A percentile compares a stretch with the other conserved stretches of the same genome.
Conservation (phyloP, 2,888 invertebrate species). For the Cylindroiulus punctatus region DNA sequence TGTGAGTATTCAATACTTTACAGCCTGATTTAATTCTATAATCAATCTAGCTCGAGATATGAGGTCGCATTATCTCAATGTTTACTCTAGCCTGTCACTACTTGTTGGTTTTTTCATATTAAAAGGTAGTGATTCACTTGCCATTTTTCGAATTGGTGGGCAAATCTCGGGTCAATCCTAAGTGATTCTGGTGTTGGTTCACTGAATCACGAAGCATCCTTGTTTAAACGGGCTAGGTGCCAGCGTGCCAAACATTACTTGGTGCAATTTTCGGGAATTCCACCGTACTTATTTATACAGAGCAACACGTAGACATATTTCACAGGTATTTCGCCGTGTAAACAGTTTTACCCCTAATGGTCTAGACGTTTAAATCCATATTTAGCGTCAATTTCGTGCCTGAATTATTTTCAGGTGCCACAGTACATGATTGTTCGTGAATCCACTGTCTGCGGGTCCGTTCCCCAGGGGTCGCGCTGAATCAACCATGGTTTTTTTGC, state of each 20-base stretch:
- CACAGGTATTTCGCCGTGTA: background rate
- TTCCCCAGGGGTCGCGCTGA: background rate
- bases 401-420: background rate
- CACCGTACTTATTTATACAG: background rate
- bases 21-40: too few relatives aligned
- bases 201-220: background rate
- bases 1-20: too few relatives aligned
- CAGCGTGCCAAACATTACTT: background rate
- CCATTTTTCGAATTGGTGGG: background rate
- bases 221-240: background rate
- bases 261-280: background rate
- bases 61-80: too few relatives aligned
- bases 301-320: slow-evolving; percentile 9
- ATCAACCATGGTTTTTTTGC: background rate
- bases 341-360: background rate
- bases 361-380: background rate
- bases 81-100: too few relatives aligned
- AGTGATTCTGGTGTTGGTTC: background rate
- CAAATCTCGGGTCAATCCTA: background rate
- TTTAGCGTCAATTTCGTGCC: background rate
- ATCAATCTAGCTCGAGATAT: too few relatives aligned
- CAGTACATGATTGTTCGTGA: background rate
- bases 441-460: background rate
- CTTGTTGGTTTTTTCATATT: too few relatives aligned
- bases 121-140: background rate